Conservation (phyloP, 2,797 vertebrate genomes). For the Platyrinchus mystaceus region DNA sequence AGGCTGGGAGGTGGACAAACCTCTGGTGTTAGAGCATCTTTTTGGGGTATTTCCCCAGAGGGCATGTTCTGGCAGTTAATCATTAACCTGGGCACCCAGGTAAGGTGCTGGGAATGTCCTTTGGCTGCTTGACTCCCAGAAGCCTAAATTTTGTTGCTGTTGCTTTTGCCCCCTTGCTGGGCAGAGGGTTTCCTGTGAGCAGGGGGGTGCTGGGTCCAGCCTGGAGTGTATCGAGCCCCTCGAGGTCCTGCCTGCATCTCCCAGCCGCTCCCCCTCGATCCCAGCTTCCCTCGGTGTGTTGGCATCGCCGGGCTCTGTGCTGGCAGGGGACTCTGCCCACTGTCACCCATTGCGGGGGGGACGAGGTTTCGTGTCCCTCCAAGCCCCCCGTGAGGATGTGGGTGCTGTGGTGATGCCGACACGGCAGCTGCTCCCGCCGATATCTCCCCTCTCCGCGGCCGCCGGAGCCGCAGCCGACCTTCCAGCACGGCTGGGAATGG, state of each 20-base stretch:
- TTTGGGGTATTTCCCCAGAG: rapidly evolving
- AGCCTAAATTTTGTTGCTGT: rapidly evolving
- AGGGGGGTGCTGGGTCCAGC: not conserved
- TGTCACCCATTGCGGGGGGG: not conserved
- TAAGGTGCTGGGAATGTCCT: not conserved
- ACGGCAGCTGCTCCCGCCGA: not conserved
- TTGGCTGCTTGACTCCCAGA: rapidly evolving
- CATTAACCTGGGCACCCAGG: not conserved
- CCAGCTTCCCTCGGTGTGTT: rapidly evolving
- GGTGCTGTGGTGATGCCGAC: rapidly evolving
- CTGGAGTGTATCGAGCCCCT: not conserved
- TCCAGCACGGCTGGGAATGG: constrained; percentile 50
- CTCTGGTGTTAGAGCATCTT: not conserved
- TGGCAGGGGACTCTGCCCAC: not conserved
- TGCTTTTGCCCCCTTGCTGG: not conserved
- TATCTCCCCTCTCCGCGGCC: not conserved
- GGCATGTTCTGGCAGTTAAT: rapidly evolving
- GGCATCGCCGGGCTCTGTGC: not conserved
- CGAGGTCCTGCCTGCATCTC: rapidly evolving
- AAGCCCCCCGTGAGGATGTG: rapidly evolving
- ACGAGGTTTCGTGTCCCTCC: not conserved
- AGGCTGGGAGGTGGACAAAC: not conserved
- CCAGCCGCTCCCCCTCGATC: not conserved
- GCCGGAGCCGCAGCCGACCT: not conserved
- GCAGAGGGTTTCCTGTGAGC: not conserved